These are phyloP conservation scores for Hypselothyrea guttata DNA, from an alignment of 2,888 invertebrate species.

Conservation along the genomic window DNA sequence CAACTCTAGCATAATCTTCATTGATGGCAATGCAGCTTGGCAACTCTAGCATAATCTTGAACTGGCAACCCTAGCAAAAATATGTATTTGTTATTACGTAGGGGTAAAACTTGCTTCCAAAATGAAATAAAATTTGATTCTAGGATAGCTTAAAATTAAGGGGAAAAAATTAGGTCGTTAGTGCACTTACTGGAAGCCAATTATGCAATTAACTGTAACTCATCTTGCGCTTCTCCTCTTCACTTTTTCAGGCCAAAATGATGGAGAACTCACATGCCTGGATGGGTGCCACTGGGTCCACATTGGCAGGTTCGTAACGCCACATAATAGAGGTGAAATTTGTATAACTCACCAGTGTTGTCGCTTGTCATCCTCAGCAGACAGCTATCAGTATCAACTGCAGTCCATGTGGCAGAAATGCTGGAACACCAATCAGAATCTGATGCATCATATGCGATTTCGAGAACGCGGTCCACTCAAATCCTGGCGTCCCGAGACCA, in stretches of 20 bases:
- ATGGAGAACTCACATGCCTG: constrained; percentile 95
- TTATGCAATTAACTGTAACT: constrained; percentile 65
- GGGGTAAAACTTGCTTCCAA: no score
- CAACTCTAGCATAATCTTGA: no score
- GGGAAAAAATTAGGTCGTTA: constrained; percentile 50
- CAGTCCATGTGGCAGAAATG: constrained; percentile 98
- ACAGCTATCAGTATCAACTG: constrained; percentile 97
- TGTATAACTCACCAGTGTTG: constrained; percentile 20
- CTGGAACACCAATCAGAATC: constrained; percentile 95
- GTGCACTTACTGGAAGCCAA: constrained; percentile 64
- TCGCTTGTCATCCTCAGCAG: constrained; percentile 83
- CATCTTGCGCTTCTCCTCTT: constrained; percentile 9
- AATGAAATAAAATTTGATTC: no score
- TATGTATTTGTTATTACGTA: no score
- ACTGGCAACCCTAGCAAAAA: neutral
- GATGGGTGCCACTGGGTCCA: constrained; percentile 92
- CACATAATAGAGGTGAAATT: neutral
- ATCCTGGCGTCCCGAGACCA: constrained; percentile 96
- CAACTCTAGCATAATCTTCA: no score
- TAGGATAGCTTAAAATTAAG: no score
- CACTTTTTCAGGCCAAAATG: constrained; percentile 90
- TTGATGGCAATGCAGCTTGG: no score
- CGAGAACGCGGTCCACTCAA: constrained; percentile 95
- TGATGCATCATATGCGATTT: constrained; percentile 95
- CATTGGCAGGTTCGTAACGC: constrained; percentile 91